Conservation (phyloP, 2,888 invertebrate genomes). For the Coelopa pilipes region DNA sequence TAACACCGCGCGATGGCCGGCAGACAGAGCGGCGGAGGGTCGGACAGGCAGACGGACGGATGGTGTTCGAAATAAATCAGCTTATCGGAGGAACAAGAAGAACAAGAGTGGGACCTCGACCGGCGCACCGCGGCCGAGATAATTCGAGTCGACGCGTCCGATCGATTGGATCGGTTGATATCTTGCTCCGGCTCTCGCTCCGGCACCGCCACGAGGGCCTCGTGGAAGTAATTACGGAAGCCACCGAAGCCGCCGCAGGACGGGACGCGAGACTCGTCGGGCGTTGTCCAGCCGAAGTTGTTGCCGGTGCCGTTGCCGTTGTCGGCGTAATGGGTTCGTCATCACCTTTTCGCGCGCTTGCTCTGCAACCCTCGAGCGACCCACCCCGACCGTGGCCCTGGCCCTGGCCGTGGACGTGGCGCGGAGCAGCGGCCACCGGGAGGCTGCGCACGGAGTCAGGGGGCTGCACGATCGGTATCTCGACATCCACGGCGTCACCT, state of each 20-base stretch:
- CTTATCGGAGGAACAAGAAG: slow-evolving; percentile 14
- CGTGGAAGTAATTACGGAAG: background rate
- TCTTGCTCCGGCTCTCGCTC: background rate
- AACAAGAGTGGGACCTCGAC: background rate
- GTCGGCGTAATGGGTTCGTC: slow-evolving; percentile 22
- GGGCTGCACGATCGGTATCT: background rate
- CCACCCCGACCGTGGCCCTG: too few species aligned
- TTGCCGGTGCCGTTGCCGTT: background rate
- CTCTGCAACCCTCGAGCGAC: background rate
- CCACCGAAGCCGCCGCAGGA: background rate
- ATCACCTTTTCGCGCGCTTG: slow-evolving; percentile 30
- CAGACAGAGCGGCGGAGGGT: background rate
- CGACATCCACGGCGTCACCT: background rate
- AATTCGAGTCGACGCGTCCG: too few species aligned
- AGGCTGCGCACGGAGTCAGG: too few species aligned
- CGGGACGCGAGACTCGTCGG: too few species aligned
- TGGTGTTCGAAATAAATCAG: slow-evolving; percentile 20
- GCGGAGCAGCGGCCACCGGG: too few species aligned
- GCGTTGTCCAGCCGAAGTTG: too few species aligned
- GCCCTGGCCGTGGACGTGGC: too few species aligned
- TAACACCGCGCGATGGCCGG: slow-evolving; percentile 41
- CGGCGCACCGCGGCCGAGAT: background rate
- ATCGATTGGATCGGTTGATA: background rate
- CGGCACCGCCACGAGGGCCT: background rate
- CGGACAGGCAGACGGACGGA: background rate